phyloP scores from a whole-genome alignment of 2,888 invertebrate species.

The Eilema griseolum region DNA sequence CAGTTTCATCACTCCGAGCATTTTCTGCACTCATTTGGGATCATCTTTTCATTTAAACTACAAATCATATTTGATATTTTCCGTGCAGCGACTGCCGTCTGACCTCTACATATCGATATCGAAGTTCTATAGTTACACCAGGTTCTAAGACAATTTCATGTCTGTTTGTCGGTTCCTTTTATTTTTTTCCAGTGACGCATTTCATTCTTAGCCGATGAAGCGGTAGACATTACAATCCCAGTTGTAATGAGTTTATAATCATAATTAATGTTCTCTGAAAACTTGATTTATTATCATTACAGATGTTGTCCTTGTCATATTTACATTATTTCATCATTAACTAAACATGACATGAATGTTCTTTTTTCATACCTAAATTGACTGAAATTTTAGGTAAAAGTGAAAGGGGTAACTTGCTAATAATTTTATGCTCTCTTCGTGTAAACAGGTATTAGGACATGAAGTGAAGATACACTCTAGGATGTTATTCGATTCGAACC shows the following conservation, averaged over 20 bases:
- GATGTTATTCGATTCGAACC: no score
- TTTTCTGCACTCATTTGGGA: no score
- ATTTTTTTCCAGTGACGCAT: neutral
- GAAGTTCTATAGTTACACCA: no score
- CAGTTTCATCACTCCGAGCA: no score
- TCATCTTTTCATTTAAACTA: no score
- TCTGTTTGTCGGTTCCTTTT: neutral
- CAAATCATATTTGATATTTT: no score
- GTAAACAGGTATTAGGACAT: neutral
- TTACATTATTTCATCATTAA: neutral
- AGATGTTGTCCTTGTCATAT: slow-evolving; percentile 5
- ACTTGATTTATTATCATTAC: neutral
- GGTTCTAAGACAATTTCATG: no score
- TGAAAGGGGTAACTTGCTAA: neutral
- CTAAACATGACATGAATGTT: neutral
- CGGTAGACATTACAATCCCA: neutral
- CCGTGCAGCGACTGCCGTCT: no score
- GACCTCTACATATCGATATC: no score
- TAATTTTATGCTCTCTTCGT: neutral
- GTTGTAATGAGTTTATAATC: slow-evolving; percentile 4
- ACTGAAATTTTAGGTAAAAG: no score
- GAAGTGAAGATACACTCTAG: no score
- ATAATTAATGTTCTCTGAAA: neutral
- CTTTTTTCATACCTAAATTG: no score
- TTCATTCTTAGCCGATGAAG: neutral